Percentiles rank a stretch among this genome's conserved stretches.
These are phyloP conservation scores for Catharus bicknelli DNA, from an alignment of 2,113 vertebrate genomes.

Conservation along the genomic window DNA sequence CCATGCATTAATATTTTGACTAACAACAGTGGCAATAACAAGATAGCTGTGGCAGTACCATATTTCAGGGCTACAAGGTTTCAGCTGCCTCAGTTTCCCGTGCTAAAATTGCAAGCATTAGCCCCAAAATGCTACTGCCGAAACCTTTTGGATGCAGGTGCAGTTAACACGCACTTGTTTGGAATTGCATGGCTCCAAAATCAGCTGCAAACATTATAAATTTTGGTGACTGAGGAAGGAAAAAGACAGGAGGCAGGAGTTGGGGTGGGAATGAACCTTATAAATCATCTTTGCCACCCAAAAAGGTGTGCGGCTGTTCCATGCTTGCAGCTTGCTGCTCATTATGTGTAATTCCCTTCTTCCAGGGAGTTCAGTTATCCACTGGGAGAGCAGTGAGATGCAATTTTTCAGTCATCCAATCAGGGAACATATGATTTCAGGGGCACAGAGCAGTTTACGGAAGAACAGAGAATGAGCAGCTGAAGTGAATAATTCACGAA, in stretches of 20 bases:
- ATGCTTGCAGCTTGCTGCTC: not conserved
- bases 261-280: not conserved
- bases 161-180: rapidly evolving
- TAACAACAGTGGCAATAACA: not conserved
- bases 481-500: conserved; percentile 20
- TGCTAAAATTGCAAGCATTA: not conserved
- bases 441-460: not conserved
- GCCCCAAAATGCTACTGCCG: not conserved
- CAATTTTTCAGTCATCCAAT: conserved; percentile 1
- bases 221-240: not conserved
- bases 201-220: not conserved
- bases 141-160: not conserved
- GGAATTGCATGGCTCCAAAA: not conserved
- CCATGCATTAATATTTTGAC: not conserved
- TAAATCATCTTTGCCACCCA: not conserved
- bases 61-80: not conserved
- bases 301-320: not conserved
- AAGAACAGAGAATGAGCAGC: not conserved
- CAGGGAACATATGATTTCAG: not conserved
- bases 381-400: not conserved
- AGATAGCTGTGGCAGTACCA: rapidly evolving
- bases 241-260: not conserved
- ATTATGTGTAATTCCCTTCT: not conserved
- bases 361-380: not conserved
- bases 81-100: not conserved